These are phyloP conservation scores for Agrotis segetum DNA, from an alignment of 2,888 invertebrate species.

Conservation along the genomic window DNA sequence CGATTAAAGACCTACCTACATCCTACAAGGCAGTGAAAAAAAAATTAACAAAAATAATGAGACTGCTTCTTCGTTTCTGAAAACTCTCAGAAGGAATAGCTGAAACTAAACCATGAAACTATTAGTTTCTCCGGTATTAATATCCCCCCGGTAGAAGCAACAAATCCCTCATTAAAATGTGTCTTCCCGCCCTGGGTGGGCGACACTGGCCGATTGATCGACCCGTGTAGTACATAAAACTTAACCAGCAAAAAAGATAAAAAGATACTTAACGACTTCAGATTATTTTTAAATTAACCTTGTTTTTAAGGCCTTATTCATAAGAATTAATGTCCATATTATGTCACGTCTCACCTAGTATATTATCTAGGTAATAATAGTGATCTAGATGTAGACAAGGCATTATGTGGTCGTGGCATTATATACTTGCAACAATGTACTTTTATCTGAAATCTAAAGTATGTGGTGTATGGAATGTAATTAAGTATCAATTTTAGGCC, in stretches of 20 bases:
- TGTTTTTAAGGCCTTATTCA: not conserved
- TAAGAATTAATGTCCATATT: conserved; percentile 6
- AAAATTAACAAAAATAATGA: too few relatives aligned
- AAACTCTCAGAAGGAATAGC: too few relatives aligned
- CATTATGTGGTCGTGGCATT: conserved; percentile 25
- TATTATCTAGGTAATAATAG: conserved; percentile 44
- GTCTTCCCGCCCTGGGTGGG: too few relatives aligned
- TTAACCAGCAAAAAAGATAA: not conserved
- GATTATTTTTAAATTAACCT: not conserved
- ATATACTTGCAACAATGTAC: conserved; percentile 30
- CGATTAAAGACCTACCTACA: too few relatives aligned
- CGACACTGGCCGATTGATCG: not conserved
- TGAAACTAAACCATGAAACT: too few relatives aligned
- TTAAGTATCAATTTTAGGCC: too few relatives aligned
- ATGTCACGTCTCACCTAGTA: conserved; percentile 9
- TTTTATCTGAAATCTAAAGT: conserved; percentile 53
- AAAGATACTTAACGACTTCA: not conserved
- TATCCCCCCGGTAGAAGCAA: too few relatives aligned
- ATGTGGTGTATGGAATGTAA: conserved; percentile 28
- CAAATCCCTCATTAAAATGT: too few relatives aligned
- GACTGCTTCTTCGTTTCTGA: too few relatives aligned
- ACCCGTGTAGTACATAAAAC: not conserved
- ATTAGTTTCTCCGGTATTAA: too few relatives aligned
- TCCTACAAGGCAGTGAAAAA: too few relatives aligned
- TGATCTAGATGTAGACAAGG: conserved; percentile 45